Evolutionary conservation across 2,888 invertebrate species (phyloP).

Genomic region (Pristionchus arcanus): DNA sequence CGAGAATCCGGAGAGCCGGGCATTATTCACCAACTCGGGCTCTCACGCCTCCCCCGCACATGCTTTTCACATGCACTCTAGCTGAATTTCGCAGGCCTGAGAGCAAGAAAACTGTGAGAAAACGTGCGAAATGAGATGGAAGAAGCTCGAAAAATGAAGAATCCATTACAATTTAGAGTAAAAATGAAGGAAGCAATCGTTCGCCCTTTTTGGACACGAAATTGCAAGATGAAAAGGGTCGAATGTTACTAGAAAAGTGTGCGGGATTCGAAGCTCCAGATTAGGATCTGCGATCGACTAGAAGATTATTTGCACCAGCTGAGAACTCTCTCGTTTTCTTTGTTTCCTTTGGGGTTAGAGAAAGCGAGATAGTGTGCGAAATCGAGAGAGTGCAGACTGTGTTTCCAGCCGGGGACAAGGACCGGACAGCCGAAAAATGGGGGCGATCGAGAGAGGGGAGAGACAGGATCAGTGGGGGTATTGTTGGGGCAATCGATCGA

Average conservation of each 20-base stretch:
- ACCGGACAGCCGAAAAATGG: not conserved
- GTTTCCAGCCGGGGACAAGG: not conserved
- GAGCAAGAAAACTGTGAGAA: not conserved
- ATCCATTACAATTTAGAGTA: not conserved
- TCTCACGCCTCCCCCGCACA: not conserved
- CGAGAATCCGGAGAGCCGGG: not conserved
- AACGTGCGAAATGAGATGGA: not conserved
- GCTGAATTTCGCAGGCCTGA: not conserved
- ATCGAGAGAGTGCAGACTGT: not conserved
- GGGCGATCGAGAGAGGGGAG: not conserved
- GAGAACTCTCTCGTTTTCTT: not conserved
- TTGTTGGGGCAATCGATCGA: too few relatives aligned
- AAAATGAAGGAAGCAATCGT: too few relatives aligned
- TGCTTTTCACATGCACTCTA: not conserved
- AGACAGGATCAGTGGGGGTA: constrained; percentile 12
- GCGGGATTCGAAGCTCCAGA: not conserved
- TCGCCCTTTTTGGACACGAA: not conserved
- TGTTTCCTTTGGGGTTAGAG: not conserved
- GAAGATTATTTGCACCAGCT: not conserved
- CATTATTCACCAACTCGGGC: not conserved
- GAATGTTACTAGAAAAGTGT: constrained; percentile 12
- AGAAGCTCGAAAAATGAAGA: not conserved
- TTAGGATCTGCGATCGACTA: not conserved
- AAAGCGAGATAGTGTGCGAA: not conserved
- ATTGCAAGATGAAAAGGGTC: not conserved